phyloP scores from a whole-genome alignment of 1,140 invertebrate species.

The Metopolophium dirhodum region DNA sequence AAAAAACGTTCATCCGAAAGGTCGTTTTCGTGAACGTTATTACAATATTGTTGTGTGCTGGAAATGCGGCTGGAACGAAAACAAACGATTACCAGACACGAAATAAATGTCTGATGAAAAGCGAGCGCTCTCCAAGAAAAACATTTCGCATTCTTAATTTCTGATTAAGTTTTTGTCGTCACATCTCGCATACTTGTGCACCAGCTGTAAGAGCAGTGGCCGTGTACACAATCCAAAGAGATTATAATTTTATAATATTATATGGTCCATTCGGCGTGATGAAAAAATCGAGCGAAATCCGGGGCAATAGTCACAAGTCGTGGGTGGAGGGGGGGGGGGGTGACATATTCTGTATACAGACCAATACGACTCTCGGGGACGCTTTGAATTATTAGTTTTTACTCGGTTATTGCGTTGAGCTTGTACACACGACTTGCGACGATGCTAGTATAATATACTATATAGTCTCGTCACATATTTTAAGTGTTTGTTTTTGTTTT shows the following conservation, averaged over 20 bases:
- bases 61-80: not conserved
- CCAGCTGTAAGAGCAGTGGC: no score
- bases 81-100: not conserved
- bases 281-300: no score
- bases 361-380: not conserved
- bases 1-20: not conserved
- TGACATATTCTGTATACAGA: no score
- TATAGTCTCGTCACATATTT: not conserved
- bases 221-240: no score
- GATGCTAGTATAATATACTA: no score
- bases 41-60: not conserved
- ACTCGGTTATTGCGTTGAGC: not conserved
- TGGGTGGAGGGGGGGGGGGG: no score
- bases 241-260: no score
- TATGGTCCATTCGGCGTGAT: no score
- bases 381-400: not conserved
- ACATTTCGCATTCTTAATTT: not conserved
- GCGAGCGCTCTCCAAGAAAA: not conserved
- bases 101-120: not conserved
- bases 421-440: not conserved
- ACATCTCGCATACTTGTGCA: no score
- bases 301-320: not conserved
- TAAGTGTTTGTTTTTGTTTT: not conserved
- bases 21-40: not conserved
- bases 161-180: not conserved